phyloP scores from a whole-genome alignment of 2,113 vertebrate genomes.

The Campylorhamphus procurvoides region DNA sequence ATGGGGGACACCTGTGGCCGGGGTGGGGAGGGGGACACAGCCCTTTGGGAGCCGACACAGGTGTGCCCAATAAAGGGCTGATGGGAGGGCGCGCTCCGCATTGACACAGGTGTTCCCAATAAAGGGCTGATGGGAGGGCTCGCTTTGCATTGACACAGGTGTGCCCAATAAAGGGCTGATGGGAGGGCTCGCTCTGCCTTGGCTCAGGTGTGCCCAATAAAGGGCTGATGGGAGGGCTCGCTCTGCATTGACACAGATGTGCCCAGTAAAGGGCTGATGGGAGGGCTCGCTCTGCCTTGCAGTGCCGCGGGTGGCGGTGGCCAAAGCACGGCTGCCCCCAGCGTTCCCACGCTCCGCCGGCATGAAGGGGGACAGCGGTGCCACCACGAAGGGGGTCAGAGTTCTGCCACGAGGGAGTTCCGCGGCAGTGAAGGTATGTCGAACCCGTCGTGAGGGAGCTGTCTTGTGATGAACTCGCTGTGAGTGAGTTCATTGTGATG shows the following conservation, averaged over 20 bases:
- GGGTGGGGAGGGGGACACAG: too few species aligned
- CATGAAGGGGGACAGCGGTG: too few species aligned
- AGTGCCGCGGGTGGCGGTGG: neutral
- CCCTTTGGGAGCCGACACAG: accelerated
- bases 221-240: accelerated
- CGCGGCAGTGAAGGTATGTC: neutral
- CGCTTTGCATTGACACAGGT: accelerated
- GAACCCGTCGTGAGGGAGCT: neutral
- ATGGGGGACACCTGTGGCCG: accelerated
- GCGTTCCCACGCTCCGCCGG: neutral
- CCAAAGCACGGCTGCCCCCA: neutral
- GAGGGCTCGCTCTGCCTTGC: accelerated
- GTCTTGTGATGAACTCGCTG: neutral
- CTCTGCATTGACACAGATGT: accelerated
- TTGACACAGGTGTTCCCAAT: accelerated
- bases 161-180: accelerated
- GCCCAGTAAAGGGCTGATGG: accelerated
- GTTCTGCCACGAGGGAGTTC: accelerated
- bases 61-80: accelerated
- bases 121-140: accelerated
- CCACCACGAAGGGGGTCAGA: accelerated
- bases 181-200: too few species aligned
- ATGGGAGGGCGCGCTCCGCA: accelerated
- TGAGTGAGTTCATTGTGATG: neutral
- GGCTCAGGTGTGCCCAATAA: accelerated